A percentile compares a stretch with the other conserved stretches of the same genome.
Conservation (phyloP, 1,140 invertebrate genomes). For the Caerostris extrusa region DNA sequence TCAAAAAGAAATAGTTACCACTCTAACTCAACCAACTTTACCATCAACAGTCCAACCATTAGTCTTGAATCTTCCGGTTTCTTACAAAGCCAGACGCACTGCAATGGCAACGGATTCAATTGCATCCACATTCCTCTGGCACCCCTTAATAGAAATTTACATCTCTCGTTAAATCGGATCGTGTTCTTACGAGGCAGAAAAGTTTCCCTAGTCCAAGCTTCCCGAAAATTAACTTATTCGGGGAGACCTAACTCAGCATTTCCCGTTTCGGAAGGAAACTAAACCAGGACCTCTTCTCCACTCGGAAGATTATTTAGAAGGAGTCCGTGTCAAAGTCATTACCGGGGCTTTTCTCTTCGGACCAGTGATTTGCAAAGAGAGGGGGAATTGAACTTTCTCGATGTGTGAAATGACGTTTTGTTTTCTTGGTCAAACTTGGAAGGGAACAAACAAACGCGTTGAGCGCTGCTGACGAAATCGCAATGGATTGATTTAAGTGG, state of each 20-base stretch:
- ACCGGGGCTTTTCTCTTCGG: not conserved
- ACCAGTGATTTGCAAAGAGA: not conserved
- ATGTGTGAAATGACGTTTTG: not conserved
- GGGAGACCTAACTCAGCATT: not conserved
- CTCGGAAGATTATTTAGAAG: slow-evolving; percentile 17
- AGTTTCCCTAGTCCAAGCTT: slow-evolving; percentile 20
- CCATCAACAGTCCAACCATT: slow-evolving; percentile 11
- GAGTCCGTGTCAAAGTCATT: slow-evolving; percentile 46
- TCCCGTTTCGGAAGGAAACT: slow-evolving; percentile 1
- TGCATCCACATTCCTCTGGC: slow-evolving; percentile 6
- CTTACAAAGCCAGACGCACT: not conserved
- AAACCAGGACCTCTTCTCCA: not conserved
- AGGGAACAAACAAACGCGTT: not conserved
- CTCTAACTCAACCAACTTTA: slow-evolving; percentile 2
- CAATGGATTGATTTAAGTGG: not conserved
- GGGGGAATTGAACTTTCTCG: not conserved
- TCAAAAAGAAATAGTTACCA: not conserved
- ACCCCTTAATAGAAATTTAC: slow-evolving; percentile 49
- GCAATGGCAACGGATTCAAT: slow-evolving; percentile 3
- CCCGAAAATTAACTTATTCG: slow-evolving; percentile 49
- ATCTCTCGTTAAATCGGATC: slow-evolving; percentile 49
- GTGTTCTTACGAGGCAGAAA: slow-evolving; percentile 47
- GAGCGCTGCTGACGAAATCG: not conserved
- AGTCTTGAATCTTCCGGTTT: not conserved
- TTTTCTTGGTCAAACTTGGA: not conserved